These are phyloP conservation scores for Crambe crambe DNA, from an alignment of 37 sponge, comb jelly and placozoan genomes.

Conservation along the genomic window DNA sequence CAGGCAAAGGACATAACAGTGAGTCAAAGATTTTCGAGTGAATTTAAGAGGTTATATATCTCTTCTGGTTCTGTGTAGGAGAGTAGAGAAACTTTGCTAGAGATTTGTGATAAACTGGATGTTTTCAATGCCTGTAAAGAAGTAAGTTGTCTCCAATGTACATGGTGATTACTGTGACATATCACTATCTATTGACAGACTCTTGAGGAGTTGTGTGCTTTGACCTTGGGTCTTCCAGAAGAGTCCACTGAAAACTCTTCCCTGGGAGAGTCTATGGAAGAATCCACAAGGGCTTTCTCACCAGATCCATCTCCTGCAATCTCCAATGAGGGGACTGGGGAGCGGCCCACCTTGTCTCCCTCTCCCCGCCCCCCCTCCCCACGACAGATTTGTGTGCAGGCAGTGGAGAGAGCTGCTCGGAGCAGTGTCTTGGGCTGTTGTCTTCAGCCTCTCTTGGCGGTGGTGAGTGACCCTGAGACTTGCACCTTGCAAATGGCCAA, in stretches of 20 bases:
- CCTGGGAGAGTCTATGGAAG: not conserved
- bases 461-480: constrained; percentile 23
- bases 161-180: not conserved
- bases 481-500: constrained; percentile 44
- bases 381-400: constrained; percentile 6
- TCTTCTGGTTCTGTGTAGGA: too few species aligned
- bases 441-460: constrained; percentile 48
- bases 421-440: constrained; percentile 38
- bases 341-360: not conserved
- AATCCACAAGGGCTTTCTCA: not conserved
- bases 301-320: not conserved
- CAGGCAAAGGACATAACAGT: not conserved
- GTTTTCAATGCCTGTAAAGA: constrained; percentile 35
- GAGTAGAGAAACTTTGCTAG: constrained; percentile 14
- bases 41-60: too few species aligned
- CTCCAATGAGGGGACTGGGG: constrained; percentile 18
- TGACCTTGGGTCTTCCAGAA: not conserved
- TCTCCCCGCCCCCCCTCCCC: not conserved
- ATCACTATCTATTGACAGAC: constrained; percentile 2
- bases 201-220: constrained; percentile 11
- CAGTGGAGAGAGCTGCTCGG: constrained; percentile 33
- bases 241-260: not conserved
- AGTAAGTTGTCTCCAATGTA: not conserved
- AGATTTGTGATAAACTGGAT: constrained; percentile 22
- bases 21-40: too few species aligned